Evolutionary conservation across 2,888 invertebrate species (phyloP).

Genomic region (Caenorhabditis virilis): DNA sequence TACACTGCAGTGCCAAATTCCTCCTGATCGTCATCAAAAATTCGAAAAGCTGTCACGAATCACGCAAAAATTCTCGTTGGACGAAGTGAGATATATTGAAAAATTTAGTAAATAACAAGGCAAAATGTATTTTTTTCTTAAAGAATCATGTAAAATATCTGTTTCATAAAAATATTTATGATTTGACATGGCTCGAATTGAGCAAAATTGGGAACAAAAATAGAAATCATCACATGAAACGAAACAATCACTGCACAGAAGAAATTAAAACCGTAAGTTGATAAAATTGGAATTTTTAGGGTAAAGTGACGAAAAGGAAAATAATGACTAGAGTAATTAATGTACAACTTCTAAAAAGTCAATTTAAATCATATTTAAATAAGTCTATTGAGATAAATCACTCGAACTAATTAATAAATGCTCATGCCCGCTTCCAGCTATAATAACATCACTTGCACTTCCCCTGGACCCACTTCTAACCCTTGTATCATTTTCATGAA

Average conservation of each 20-base stretch:
- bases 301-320: neutral
- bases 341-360: too few species aligned
- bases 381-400: neutral
- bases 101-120: neutral
- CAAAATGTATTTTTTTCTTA: neutral
- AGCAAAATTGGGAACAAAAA: neutral
- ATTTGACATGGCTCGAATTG: neutral
- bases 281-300: neutral
- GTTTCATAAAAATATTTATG: neutral
- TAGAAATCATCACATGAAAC: too few species aligned
- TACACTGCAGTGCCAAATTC: neutral
- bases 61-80: neutral
- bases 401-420: slow-evolving; percentile 26
- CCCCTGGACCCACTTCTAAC: slow-evolving; percentile 8
- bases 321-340: neutral
- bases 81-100: neutral
- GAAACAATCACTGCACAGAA: too few species aligned
- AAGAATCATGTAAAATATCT: neutral
- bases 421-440: slow-evolving; percentile 15
- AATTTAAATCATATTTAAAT: too few species aligned
- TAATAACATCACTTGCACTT: slow-evolving; percentile 8
- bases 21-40: neutral
- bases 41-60: neutral
- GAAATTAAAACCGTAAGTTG: neutral
- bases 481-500: slow-evolving; percentile 2